phyloP scores from a whole-genome alignment of 2,888 invertebrate genomes.

The Megamerina dolium region DNA sequence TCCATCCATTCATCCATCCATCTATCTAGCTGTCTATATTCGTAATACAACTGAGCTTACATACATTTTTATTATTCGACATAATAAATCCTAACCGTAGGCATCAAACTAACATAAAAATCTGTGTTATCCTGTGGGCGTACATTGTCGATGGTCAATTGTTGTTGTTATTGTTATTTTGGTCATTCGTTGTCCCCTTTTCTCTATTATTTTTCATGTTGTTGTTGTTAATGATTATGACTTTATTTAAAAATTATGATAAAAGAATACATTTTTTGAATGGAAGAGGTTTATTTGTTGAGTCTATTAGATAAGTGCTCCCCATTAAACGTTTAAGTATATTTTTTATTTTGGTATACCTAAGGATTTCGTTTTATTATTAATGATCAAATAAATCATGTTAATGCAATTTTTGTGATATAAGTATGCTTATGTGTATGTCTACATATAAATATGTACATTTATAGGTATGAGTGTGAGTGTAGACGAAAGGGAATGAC shows the following conservation, averaged over 20 bases:
- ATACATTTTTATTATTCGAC: too few relatives aligned
- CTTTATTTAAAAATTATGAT: slow-evolving; percentile 16
- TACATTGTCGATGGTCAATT: slow-evolving; percentile 2
- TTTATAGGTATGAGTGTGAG: not conserved
- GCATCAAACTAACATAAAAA: slow-evolving; percentile 15
- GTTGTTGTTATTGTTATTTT: not conserved
- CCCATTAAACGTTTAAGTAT: slow-evolving; percentile 11
- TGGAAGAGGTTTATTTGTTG: too few relatives aligned
- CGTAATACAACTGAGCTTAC: too few relatives aligned
- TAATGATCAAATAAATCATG: slow-evolving; percentile 14
- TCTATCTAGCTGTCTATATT: too few relatives aligned
- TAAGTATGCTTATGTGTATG: not conserved
- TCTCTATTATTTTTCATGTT: slow-evolving; percentile 4
- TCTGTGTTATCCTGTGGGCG: slow-evolving; percentile 12
- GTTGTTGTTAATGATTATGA: slow-evolving; percentile 16
- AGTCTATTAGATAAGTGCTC: slow-evolving; percentile 10
- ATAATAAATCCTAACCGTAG: slow-evolving; percentile 13
- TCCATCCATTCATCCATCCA: too few relatives aligned
- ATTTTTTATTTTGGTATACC: slow-evolving; percentile 2
- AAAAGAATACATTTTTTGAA: slow-evolving; percentile 7
- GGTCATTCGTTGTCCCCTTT: not conserved
- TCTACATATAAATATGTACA: not conserved
- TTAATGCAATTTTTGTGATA: slow-evolving; percentile 9
- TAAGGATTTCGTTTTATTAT: slow-evolving; percentile 6
- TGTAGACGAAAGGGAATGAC: too few relatives aligned